These are phyloP conservation scores for Tribolium madens DNA, from an alignment of 1,140 invertebrate genomes.

Conservation along the genomic window DNA sequence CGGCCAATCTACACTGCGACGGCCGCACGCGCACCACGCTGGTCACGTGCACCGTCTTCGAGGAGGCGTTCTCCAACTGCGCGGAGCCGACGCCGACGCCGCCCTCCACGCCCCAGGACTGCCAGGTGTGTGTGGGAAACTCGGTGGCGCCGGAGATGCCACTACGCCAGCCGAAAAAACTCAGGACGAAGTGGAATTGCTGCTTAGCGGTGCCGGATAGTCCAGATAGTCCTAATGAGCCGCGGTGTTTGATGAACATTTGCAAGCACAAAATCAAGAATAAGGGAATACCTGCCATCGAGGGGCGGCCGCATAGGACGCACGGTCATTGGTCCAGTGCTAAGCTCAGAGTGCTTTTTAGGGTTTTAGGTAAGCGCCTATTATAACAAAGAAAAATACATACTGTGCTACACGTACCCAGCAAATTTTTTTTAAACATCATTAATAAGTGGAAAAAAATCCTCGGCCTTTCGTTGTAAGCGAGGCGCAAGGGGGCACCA, in stretches of 20 bases:
- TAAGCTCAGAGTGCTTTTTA: conserved; percentile 64
- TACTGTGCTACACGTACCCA: no score
- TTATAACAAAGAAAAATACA: no score
- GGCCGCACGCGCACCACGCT: conserved; percentile 62
- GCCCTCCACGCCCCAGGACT: conserved; percentile 64
- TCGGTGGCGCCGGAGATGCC: conserved; percentile 52
- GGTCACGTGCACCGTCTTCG: conserved; percentile 64
- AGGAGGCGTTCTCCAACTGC: conserved; percentile 61
- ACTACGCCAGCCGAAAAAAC: conserved; percentile 52
- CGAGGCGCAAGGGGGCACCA: no score
- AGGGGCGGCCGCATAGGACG: conserved; percentile 58
- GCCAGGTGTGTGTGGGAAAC: conserved; percentile 61
- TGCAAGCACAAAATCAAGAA: conserved; percentile 62
- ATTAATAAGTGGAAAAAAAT: no score
- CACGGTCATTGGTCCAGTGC: conserved; percentile 65
- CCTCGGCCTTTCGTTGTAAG: no score
- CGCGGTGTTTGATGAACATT: conserved; percentile 61
- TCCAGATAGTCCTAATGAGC: conserved; percentile 65
- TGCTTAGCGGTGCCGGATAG: conserved; percentile 70
- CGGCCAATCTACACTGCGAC: conserved; percentile 63
- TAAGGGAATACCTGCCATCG: conserved; percentile 56
- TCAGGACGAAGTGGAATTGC: conserved; percentile 69
- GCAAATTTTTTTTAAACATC: no score
- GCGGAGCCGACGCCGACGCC: conserved; percentile 62
- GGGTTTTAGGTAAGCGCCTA: conserved; percentile 61